These are phyloP conservation scores for Dolomedes plantarius DNA, from an alignment of 2,888 invertebrate genomes.

Conservation along the genomic window DNA sequence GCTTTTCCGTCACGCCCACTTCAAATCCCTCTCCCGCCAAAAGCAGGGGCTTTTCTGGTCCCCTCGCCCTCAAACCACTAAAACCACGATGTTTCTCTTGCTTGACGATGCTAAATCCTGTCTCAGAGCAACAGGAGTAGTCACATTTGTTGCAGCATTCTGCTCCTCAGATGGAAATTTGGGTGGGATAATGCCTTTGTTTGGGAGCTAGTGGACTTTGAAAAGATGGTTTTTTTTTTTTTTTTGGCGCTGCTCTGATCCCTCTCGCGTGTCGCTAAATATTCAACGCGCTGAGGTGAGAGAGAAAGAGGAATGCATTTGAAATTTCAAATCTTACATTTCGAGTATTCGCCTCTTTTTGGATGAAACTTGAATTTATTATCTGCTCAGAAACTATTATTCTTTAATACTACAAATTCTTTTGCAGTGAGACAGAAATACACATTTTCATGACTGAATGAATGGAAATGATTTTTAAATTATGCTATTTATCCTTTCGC, in stretches of 20 bases:
- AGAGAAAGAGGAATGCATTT: not conserved
- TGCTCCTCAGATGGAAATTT: not conserved
- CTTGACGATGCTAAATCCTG: not conserved
- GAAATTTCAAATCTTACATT: no score
- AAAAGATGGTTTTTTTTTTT: constrained; percentile 2
- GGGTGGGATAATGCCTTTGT: constrained; percentile 8
- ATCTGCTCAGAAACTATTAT: no score
- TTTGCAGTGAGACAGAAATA: no score
- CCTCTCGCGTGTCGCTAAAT: not conserved
- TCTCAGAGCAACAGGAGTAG: not conserved
- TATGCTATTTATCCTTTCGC: no score
- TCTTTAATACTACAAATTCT: no score
- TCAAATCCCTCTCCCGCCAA: not conserved
- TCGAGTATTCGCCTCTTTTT: no score
- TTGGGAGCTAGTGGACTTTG: not conserved
- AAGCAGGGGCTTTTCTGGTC: constrained; percentile 10
- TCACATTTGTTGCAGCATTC: constrained; percentile 3
- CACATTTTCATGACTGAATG: no score
- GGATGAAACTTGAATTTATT: no score
- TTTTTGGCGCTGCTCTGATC: not conserved
- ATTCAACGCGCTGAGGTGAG: not conserved
- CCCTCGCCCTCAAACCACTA: constrained; percentile 14
- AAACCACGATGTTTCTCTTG: not conserved
- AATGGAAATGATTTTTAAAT: no score
- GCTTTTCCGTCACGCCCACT: not conserved